Evolutionary conservation across 2,113 vertebrate genomes (phyloP).

Genomic region (Cynocephalus volans): DNA sequence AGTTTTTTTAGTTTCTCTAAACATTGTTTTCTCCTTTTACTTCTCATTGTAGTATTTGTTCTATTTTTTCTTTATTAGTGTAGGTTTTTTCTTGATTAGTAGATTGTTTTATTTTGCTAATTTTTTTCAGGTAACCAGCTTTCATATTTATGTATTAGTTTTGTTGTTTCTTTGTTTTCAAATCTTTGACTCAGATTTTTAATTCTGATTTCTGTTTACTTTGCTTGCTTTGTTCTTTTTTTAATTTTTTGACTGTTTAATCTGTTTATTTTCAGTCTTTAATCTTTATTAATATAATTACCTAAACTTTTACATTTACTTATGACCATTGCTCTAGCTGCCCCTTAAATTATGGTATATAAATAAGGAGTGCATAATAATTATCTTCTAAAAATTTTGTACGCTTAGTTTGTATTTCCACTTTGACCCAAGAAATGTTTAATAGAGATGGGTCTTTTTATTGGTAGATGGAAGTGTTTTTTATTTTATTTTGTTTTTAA

Average conservation of each 20-base stretch:
- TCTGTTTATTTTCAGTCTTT: neutral
- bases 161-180: neutral
- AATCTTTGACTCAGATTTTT: neutral
- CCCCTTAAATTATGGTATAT: neutral
- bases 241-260: neutral
- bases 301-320: neutral
- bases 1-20: neutral
- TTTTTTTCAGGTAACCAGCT: neutral
- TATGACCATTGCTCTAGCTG: neutral
- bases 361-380: neutral
- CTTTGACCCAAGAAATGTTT: neutral
- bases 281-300: neutral
- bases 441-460: neutral
- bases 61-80: neutral
- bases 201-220: neutral
- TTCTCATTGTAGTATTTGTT: neutral
- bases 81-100: neutral
- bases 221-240: neutral
- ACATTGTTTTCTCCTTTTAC: neutral
- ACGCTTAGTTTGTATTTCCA: neutral
- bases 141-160: neutral
- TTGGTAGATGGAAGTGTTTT: neutral
- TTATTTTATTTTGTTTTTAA: neutral
- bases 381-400: neutral
- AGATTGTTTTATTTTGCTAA: neutral